Base-by-base conservation (phyloP, 2,888 invertebrate genomes). In the Ormyrus rosae region DNA sequence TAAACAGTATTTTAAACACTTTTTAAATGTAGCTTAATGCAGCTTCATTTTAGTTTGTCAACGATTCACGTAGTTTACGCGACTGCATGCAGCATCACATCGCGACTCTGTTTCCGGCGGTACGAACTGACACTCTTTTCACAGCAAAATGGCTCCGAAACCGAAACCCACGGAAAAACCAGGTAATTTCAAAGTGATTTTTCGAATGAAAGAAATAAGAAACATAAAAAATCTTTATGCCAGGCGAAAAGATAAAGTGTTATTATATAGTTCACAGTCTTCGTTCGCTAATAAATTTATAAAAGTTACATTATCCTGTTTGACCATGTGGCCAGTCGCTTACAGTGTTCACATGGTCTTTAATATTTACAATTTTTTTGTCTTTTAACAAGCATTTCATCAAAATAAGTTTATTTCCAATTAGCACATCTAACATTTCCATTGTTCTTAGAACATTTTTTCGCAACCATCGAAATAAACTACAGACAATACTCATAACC, bases 121-220 rank as follows among this genome's bases (percentile, higher is more conserved):
- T 61, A 11, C 7, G 45, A 56, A 34, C 46, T 56, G 46, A 48
- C 34, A 58, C 19, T 81, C 77, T 81, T 91, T 91, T 90, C 89
- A 67, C 46, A 89, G 85, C 91, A 94, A 94, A 92, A 97, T 97
- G 97, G 96, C 96, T 93, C 96, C 96, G 91, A 97, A 97, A 93
- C 95, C 93, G 84, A 93, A 93, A 89, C 91, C 96, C 91, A 94
- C 95, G 88, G 96, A 96, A 90, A 96, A 96, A 93, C 93, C 96
- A 92, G 96, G 96, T 96, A 94, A 92, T 93, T 79, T 82, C 76
- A 51, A 74, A 11, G 55, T 48, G 9, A 56, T 74, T 67, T 50
- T 65, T 9, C 55, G 56, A 2, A 7, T 11, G 19, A 63, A n/a
- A 45, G 34, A 50, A 60, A 19, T 19, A 2, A 0, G 8, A 45